Conservation (phyloP, 2,797 vertebrate genomes). For the Furcifer pardalis region DNA sequence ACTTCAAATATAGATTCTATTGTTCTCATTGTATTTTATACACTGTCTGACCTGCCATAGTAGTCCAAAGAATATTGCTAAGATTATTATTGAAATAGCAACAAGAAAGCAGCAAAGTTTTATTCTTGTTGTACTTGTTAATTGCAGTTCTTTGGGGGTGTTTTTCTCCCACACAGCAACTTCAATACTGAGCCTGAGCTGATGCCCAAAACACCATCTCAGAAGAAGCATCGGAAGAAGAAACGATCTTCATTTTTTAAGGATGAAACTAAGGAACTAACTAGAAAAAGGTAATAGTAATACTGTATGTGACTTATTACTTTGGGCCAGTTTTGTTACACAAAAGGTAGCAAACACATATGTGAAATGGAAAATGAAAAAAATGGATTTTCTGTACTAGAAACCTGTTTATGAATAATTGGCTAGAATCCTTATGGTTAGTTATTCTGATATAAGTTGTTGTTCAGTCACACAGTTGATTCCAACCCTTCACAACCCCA, state of each 20-base stretch:
- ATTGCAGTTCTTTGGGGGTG: background rate
- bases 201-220: constrained; percentile 89
- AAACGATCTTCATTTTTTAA: constrained; percentile 81
- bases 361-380: background rate
- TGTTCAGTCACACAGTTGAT: too few relatives aligned
- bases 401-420: too few relatives aligned
- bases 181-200: constrained; percentile 85
- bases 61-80: background rate
- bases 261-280: constrained; percentile 78
- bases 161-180: constrained; percentile 74
- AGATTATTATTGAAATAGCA: background rate
- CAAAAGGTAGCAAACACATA: background rate
- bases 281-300: constrained; percentile 82
- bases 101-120: background rate
- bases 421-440: too few relatives aligned
- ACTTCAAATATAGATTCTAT: too few relatives aligned
- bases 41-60: background rate
- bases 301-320: background rate
- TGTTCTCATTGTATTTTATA: background rate
- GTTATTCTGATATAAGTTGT: too few relatives aligned
- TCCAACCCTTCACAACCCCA: too few relatives aligned
- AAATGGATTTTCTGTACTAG: background rate
- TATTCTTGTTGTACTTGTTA: background rate
- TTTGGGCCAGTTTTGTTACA: accelerated
- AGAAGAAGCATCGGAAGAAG: constrained; percentile 83